Percentiles rank a stretch among this genome's conserved stretches.
phyloP scores from a whole-genome alignment of 1,140 invertebrate species.

The Chrysomallon squamiferum region DNA sequence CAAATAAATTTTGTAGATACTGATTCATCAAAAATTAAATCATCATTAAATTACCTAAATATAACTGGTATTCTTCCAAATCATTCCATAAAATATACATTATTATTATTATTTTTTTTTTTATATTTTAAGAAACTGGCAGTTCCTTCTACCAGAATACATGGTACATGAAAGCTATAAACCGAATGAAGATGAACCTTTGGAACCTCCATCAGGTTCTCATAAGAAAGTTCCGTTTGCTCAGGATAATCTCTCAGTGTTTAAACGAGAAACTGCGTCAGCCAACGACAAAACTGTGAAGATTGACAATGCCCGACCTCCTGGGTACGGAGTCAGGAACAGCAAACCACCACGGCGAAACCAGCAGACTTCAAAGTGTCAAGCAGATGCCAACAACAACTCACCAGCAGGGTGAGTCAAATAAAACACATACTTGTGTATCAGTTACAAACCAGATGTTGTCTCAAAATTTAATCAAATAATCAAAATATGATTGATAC shows the following conservation, averaged over 20 bases:
- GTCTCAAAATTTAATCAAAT: too few species aligned
- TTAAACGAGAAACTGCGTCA: conserved; percentile 37
- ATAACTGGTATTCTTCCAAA: too few species aligned
- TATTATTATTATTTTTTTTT: too few species aligned
- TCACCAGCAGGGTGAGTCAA: too few species aligned
- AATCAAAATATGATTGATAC: too few species aligned
- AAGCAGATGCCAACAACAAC: not conserved
- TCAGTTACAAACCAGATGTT: too few species aligned
- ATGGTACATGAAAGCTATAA: conserved; percentile 55
- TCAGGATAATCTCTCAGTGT: conserved; percentile 39
- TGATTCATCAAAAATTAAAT: too few species aligned
- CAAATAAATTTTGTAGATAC: too few species aligned
- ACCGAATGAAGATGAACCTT: conserved; percentile 9
- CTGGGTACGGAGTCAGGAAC: conserved; percentile 46
- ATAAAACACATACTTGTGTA: too few species aligned
- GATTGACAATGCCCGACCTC: conserved; percentile 43
- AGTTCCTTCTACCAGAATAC: conserved; percentile 55
- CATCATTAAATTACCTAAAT: too few species aligned
- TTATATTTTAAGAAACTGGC: conserved; percentile 37
- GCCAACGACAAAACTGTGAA: conserved; percentile 51
- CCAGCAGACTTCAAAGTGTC: conserved; percentile 2
- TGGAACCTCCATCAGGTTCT: not conserved
- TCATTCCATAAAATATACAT: too few species aligned
- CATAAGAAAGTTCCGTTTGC: conserved; percentile 35
- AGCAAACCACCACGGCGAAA: conserved; percentile 2